phyloP scores from a whole-genome alignment of 2,888 invertebrate genomes.

The Sabatieria punctata region DNA sequence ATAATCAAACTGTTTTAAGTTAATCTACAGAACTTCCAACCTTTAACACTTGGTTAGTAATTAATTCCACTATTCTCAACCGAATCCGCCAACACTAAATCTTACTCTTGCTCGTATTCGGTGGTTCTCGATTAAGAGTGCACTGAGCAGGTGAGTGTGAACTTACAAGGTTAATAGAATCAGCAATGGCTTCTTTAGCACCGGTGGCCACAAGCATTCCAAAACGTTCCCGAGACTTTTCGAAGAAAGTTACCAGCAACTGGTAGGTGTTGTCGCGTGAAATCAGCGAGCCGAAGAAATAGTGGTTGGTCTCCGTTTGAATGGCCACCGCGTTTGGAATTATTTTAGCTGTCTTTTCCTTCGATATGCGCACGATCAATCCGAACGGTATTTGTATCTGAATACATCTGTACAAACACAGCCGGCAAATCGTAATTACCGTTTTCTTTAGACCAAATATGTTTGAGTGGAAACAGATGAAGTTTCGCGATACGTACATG shows the following conservation, averaged over 20 bases:
- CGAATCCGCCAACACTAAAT: too few species aligned
- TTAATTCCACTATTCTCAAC: too few species aligned
- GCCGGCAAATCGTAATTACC: constrained; percentile 41
- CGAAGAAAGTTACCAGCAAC: constrained; percentile 24
- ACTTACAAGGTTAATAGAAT: too few species aligned
- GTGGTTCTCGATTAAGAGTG: too few species aligned
- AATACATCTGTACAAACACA: constrained; percentile 14
- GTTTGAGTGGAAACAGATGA: constrained; percentile 88
- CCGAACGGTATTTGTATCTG: constrained; percentile 70
- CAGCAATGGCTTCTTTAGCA: too few species aligned
- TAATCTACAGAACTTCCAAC: too few species aligned
- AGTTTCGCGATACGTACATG: constrained; percentile 78
- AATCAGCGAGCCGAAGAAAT: constrained; percentile 32
- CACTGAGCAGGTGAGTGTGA: too few species aligned
- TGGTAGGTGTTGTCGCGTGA: constrained; percentile 32
- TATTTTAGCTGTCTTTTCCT: constrained; percentile 79
- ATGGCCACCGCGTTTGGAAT: constrained; percentile 86
- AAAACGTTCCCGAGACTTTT: too few species aligned
- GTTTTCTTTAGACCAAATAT: constrained; percentile 85
- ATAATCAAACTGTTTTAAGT: too few species aligned
- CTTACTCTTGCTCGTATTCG: too few species aligned
- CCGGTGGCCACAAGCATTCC: too few species aligned
- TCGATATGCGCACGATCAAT: constrained; percentile 66
- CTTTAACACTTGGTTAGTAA: too few species aligned
- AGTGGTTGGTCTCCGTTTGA: constrained; percentile 51